phyloP scores from a whole-genome alignment of 2,888 invertebrate genomes.

The Belgica antarctica region DNA sequence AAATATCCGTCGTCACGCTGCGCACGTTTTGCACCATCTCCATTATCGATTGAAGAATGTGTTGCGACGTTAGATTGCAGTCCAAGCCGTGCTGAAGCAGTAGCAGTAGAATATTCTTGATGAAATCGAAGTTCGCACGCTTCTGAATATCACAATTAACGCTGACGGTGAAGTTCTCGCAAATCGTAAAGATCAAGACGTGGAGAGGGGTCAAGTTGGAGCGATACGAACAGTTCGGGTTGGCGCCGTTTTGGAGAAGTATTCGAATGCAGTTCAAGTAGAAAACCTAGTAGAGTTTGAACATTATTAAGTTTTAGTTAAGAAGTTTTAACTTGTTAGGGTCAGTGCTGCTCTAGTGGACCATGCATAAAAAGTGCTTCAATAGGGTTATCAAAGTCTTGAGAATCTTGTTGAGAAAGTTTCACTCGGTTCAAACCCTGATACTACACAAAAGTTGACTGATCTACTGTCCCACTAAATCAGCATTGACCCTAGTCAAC shows the following conservation, averaged over 20 bases:
- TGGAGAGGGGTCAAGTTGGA: slow-evolving; percentile 68
- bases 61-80: slow-evolving; percentile 65
- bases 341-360: too few relatives aligned
- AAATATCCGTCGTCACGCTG: slow-evolving; percentile 62
- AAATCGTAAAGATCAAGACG: slow-evolving; percentile 68
- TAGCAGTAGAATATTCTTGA: slow-evolving; percentile 65
- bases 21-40: slow-evolving; percentile 69
- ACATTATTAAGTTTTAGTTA: neutral
- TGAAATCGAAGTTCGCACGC: slow-evolving; percentile 67
- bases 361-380: too few relatives aligned
- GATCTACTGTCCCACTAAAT: too few relatives aligned
- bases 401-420: too few relatives aligned
- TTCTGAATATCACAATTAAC: slow-evolving; percentile 66
- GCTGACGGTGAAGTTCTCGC: slow-evolving; percentile 63
- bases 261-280: slow-evolving; percentile 69
- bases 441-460: too few relatives aligned
- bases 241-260: slow-evolving; percentile 68
- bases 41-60: slow-evolving; percentile 68
- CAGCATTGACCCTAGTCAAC: too few relatives aligned
- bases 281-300: slow-evolving; percentile 58
- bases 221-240: slow-evolving; percentile 69
- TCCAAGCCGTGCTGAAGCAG: slow-evolving; percentile 68
- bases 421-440: too few relatives aligned
- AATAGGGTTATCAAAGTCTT: too few relatives aligned
- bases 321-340: neutral